Evolutionary conservation across 2,797 vertebrate genomes (phyloP), one percentile per base, ranked within the genome.

Genomic region (Micrastur ruficollis): DNA sequence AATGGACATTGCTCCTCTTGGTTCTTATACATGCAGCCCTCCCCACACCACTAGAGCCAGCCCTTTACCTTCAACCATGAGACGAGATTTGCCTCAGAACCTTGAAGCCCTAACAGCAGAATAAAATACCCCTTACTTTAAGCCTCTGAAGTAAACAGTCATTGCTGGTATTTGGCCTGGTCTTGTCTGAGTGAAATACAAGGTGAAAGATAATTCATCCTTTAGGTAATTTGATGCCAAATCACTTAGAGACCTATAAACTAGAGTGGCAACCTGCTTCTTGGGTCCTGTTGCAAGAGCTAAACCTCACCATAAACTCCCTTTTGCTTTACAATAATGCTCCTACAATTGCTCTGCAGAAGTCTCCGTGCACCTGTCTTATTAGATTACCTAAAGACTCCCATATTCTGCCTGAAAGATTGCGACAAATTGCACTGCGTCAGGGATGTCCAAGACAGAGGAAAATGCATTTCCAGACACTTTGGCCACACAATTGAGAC

Each of bases 141-240:
- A 56, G 25, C 42, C 26, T 90, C 72, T 55, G 40, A 81, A 61
- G 67, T 65, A 91, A 89, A 74, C 25, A 82, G 32, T 65, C 44
- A 38, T 81, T 10, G 3, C 56, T 72, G 74, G 21, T 31, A 38
- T 56, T 81, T 88, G 61, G 42, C 38, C 47, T 81, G 56, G 11
- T 63, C 44, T 23, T 49, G 6, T 70, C 67, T 63, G 52, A 78
- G 65, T 32, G 38, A 94, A 93, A 95, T 47, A 75, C 13, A 72
- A 66, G 58, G 42, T 86, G 94, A 95, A 95, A 86, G 62, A 86
- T 40, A 83, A 84, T 62, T 93, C 52, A 46, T 90, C 76, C 53
- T 95, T 84, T 56, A 71, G 49, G 68, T 75, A 91, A 90, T 86
- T 66, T 19, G 1, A 27, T 89, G 66, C 10, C 87, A 93, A 72